Evolutionary conservation across 1,140 invertebrate genomes (phyloP), one percentile per base, ranked within the genome.

Genomic region (Tetraneura akinire): DNA sequence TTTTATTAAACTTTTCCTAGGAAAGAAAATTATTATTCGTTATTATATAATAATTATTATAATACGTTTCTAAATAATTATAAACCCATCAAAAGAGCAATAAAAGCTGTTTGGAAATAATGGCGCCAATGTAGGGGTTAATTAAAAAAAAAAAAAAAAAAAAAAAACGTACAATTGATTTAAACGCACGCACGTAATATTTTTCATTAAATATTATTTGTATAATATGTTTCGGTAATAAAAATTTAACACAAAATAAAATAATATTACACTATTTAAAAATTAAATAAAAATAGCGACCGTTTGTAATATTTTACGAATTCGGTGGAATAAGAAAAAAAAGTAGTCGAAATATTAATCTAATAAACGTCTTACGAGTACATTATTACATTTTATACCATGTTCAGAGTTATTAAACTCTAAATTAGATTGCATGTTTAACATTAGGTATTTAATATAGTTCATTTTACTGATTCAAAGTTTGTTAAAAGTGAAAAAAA

Each of bases 41-140:
- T 68, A 45, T 13, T 45, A 66, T 14, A 47, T 47, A 13, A 13
- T 57, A 13, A 57, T 57, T 21, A 57, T 57, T 53, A 14, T 37
- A 37, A 53, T 26, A 26, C 16, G 16, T 32, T 53, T 32, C 16
- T 53, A 8, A 14, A 55, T 55, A 14, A 55, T 55, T 53, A 73
- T 53, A n/a, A 73, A 53, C 32, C 49, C 26, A 73, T 73, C 70
- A 73, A 73, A 73, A 29, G 18, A 45, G 47, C 66, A 23, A 47
- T 68, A 47, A 68, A 68, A 47, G 32, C 13, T 2, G 16, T 21
- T 73, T 29, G 29, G 16, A 73, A 53, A 53, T 73, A 4, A 42
- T 29, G n/a, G 16, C 51, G 26, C 51, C 53, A 53, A 53, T 73
- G 14, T 32, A 68, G 5, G 16, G 70, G 26, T 53, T 73, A 53